Base-by-base conservation (phyloP, 2,888 invertebrate species). In the Formica aserva region DNA sequence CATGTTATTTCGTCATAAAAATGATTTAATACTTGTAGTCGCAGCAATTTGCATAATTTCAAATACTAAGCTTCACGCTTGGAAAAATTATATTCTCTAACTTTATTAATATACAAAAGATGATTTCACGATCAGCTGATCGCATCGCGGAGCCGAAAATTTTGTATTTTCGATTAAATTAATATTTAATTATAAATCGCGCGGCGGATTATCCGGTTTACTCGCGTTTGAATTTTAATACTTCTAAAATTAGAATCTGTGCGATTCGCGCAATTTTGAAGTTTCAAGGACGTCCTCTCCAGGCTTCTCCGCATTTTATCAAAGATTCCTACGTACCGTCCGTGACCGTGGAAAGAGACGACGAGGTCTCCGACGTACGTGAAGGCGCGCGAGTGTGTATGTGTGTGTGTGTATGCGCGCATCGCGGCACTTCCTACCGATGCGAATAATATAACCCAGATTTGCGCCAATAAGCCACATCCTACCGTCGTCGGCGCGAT, bases 401-500 rank as follows among this genome's bases (percentile, higher is more conserved):
- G 6, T 6, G 6, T 32, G 32, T 32, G 32, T 32, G 6, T 6
- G 32, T 35, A 6, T n/a, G 77, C 45, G n/a, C 32, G 63, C 84
- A 69, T 76, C 81, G 81, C 65, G 71, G 83, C 75, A 87, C 88
- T 89, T 91, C 85, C 87, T 88, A 91, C 78, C 89, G 86, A 88
- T 85, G 89, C 90, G 90, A 92, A 92, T 92, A 92, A 92, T 91
- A 93, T 93, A 93, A 93, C 92, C 92, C 93, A 94, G 93, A 94
- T 94, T 94, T 92, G 92, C 92, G 92, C 92, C 93, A 93, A 94
- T 92, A 92, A 93, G 93, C 91, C 89, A 94, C 94, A 93, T 94
- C 94, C 94, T 92, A 93, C 90, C 86, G 35, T 35, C 35, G 35
- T 35, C 85, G 86, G 86, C 89, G 84, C 83, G 65, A 65, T 78